Base-by-base conservation (phyloP, 2,797 vertebrate species). In the Alfaro cultratus region DNA sequence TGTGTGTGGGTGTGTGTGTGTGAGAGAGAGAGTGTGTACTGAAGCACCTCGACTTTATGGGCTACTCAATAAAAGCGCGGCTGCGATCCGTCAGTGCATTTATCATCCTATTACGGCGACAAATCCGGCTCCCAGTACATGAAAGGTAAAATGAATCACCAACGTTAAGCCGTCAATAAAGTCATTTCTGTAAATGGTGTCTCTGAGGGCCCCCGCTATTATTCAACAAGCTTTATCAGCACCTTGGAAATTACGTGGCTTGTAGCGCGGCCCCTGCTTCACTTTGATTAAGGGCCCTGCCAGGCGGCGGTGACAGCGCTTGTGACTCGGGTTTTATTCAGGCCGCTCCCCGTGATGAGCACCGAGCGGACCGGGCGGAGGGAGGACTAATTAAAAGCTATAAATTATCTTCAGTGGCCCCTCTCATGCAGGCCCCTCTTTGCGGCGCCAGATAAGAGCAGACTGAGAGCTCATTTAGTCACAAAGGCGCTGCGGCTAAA, bases 351-450 rank as follows among this genome's bases (percentile, higher is more conserved):
- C 91, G 97, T 97, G 97, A 98, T 97, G 97, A 98, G 97, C 97
- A 94, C 96, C 95, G 96, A 96, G 96, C 97, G 96, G 96, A 97
- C 97, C 96, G 96, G 97, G 97, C 96, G 96, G 97, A 97, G 97
- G 97, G 97, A 97, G 97, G 97, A 97, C 97, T 99, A 99, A 99
- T 99, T 99, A 99, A 99, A 98, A 97, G 97, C 98, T 98, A 99
- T 99, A 99, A 99, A 99, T 98, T 98, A 98, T 98, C 97, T 97
- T 95, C 73, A 96, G 96, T 95, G 45, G 84, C 80, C 77, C 78
- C 90, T 88, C 90, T 91, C 91, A 76, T 83, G 64, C 84, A 83
- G 90, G 89, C 86, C 83, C 81, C 93, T 93, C 96, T 94, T 93
- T 97, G 97, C 96, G 94, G 95, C 77, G 93, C 95, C 96, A 97